These are phyloP conservation scores for Abscondita cerata DNA, from an alignment of 2,888 invertebrate species.

Conservation along the genomic window DNA sequence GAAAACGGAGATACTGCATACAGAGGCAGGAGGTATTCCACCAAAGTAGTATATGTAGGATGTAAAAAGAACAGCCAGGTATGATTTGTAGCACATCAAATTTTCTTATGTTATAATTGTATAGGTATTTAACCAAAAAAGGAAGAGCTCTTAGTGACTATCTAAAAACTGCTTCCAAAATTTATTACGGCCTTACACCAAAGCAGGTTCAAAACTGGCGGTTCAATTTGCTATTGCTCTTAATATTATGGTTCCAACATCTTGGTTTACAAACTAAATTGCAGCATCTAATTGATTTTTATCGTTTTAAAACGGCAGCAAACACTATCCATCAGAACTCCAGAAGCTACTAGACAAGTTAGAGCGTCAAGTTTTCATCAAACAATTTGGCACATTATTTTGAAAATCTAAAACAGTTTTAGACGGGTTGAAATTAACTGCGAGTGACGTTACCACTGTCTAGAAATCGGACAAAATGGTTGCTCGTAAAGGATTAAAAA, in stretches of 20 bases:
- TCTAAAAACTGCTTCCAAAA: slow-evolving; percentile 1
- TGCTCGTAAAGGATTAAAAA: not conserved
- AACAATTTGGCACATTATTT: not conserved
- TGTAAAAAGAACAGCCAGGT: not conserved
- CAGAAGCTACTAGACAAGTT: slow-evolving; percentile 1
- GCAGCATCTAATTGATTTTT: not conserved
- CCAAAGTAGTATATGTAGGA: not conserved
- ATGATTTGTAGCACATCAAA: too few species aligned
- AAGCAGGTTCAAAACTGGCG: not conserved
- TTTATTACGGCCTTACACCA: slow-evolving; percentile 4
- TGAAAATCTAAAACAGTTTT: not conserved
- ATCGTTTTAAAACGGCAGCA: slow-evolving; percentile 1
- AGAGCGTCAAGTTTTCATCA: slow-evolving; percentile 1
- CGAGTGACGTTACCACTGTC: not conserved
- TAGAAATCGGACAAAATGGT: not conserved
- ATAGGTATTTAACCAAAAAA: not conserved
- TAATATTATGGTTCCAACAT: slow-evolving; percentile 2
- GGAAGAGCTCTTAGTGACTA: not conserved
- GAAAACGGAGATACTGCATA: not conserved
- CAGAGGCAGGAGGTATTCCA: too few species aligned
- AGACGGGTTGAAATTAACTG: not conserved
- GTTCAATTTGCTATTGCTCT: slow-evolving; percentile 2
- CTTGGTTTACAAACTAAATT: slow-evolving; percentile 5
- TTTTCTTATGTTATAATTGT: not conserved
- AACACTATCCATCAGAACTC: slow-evolving; percentile 1